Evolutionary conservation across 2,888 invertebrate species (phyloP).

Genomic region (Cosmorhoe ocellata): DNA sequence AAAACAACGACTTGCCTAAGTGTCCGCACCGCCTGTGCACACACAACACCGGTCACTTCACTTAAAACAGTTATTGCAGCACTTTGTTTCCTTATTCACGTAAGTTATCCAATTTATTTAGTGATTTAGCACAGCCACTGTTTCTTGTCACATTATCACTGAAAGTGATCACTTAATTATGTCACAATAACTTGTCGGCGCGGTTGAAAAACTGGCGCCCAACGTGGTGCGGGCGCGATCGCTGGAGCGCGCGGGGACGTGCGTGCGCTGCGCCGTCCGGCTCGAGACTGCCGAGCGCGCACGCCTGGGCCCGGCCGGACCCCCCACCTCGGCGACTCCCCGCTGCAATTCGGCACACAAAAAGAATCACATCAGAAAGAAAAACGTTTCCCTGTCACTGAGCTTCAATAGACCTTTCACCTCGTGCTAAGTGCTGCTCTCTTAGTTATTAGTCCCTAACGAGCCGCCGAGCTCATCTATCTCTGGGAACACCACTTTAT

Average conservation of each 20-base stretch:
- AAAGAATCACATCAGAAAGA: conserved; percentile 70
- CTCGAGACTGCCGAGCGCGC: conserved; percentile 73
- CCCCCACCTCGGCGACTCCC: conserved; percentile 48
- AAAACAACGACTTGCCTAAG: conserved; percentile 18
- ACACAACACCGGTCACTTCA: conserved; percentile 48
- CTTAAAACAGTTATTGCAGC: conserved; percentile 33
- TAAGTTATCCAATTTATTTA: conserved; percentile 38
- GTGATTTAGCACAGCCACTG: conserved; percentile 27
- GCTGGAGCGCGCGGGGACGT: conserved; percentile 40
- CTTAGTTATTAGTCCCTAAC: conserved; percentile 68
- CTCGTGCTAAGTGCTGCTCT: conserved; percentile 62
- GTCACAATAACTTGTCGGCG: conserved; percentile 28
- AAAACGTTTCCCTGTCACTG: conserved; percentile 71
- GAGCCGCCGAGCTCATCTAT: conserved; percentile 61
- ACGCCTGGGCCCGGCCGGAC: conserved; percentile 72
- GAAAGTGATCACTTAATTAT: conserved; percentile 20
- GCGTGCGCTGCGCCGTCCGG: conserved; percentile 51
- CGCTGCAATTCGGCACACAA: conserved; percentile 71
- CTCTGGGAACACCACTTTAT: conserved; percentile 35
- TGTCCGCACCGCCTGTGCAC: conserved; percentile 23
- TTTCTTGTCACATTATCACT: conserved; percentile 31
- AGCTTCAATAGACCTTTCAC: conserved; percentile 65
- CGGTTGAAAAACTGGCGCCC: conserved; percentile 56
- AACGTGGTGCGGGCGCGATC: conserved; percentile 51
- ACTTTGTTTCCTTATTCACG: conserved; percentile 42